Base-by-base conservation (phyloP, 1,140 invertebrate species). In the Aleiodes sp. region DNA sequence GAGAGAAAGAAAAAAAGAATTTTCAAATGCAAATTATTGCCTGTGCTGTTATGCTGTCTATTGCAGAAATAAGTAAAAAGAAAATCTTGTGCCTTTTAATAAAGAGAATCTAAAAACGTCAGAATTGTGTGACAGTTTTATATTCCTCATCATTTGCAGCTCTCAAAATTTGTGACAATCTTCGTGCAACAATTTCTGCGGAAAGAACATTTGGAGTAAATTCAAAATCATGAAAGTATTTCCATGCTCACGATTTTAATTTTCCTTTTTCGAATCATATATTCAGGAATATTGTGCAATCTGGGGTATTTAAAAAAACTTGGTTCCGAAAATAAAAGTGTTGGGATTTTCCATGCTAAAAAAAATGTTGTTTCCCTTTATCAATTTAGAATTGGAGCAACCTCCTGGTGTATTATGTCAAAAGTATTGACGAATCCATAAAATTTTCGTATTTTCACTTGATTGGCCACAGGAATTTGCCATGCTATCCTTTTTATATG, bases 1-100 rank as follows among this genome's bases (percentile, higher is more conserved):
- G 56, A 24, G n/a, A 56, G n/a, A 24, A 59, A 2, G 63, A 26
- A 41, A 37, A 28, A 12, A 29, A 29, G 19, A 10, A 29, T 31
- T 29, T 31, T 43, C n/a, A 29, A 46, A 46, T 31, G 31, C 29
- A 31, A 21, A 26, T 41, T 52, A 65, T 52, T 65, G 63, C 63
- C 63, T 52, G 21, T 9, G 41, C 63, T 46, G 63, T 52, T 16
- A 35, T 9, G 41, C 63, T 46, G 63, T 52, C 21, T 24, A 52
- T 21, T 52, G 46, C 21, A 4, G 4, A n/a, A 35, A 35, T 35
- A 10, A 4, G 21, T 9, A 21, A 52, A 41, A n/a, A 14, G 8
- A n/a, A 31, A 75, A 73, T 72, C 33, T 75, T 73, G 63, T 74
- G 76, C 78, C 75, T 76, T 74, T 74, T 73, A 74, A 78, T 76